phyloP scores from a whole-genome alignment of 2,113 vertebrate species.

The Circaetus cinerascens region DNA sequence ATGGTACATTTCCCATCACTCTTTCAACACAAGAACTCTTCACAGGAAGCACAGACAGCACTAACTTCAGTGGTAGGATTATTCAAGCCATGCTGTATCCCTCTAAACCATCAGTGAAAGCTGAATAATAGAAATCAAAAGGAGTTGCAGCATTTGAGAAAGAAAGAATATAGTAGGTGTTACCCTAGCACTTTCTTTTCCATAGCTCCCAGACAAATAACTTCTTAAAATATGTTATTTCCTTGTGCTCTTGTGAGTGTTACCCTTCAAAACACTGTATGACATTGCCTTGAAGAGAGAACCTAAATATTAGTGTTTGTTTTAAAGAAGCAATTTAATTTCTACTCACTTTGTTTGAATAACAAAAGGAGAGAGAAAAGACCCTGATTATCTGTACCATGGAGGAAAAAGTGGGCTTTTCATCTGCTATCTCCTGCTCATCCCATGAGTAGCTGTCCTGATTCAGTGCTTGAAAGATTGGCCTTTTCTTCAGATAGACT shows the following conservation, averaged over 20 bases:
- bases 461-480: neutral
- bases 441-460: neutral
- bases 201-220: neutral
- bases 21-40: neutral
- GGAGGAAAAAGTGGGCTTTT: neutral
- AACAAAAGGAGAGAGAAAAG: neutral
- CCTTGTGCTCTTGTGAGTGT: neutral
- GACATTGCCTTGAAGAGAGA: neutral
- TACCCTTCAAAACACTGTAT: neutral
- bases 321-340: neutral
- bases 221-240: neutral
- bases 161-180: neutral
- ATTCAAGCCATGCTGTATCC: neutral
- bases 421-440: neutral
- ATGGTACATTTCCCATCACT: neutral
- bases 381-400: neutral
- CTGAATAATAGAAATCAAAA: neutral
- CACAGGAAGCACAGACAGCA: neutral
- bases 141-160: neutral
- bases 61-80: neutral
- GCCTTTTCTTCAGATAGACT: neutral
- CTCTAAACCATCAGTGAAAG: neutral
- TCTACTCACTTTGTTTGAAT: neutral
- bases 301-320: neutral
- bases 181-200: neutral